Evolutionary conservation across 2,113 vertebrate species (phyloP).

Genomic region (Neodontobutis hainanensis): DNA sequence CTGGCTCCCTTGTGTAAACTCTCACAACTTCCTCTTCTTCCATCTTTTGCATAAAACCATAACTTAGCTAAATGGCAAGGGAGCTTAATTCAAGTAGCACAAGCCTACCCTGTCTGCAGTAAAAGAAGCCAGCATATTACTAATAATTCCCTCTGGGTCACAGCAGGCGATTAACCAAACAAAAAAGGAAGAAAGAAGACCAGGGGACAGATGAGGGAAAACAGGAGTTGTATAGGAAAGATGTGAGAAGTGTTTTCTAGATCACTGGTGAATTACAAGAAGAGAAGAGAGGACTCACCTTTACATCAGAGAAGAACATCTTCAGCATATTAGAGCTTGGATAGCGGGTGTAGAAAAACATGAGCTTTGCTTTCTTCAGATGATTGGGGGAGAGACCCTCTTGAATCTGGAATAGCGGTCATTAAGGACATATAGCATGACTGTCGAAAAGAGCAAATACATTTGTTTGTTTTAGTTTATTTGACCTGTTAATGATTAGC

Average conservation of each 20-base stretch:
- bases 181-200: constrained; percentile 23
- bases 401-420: constrained; percentile 82
- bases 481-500: constrained; percentile 22
- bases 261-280: neutral
- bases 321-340: constrained; percentile 99
- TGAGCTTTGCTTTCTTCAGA: constrained; percentile 99
- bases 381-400: constrained; percentile 98
- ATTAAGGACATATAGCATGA: constrained; percentile 85
- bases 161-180: constrained; percentile 10
- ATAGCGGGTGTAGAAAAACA: constrained; percentile 99
- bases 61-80: constrained; percentile 34
- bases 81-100: constrained; percentile 29
- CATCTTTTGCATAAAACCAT: constrained; percentile 69
- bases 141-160: constrained; percentile 35
- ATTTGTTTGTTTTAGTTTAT: constrained; percentile 1
- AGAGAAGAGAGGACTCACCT: constrained; percentile 82
- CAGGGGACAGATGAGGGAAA: constrained; percentile 76
- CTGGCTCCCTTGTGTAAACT: constrained; percentile 51
- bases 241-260: neutral
- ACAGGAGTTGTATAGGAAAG: neutral
- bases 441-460: constrained; percentile 16
- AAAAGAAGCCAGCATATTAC: constrained; percentile 30
- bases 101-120: constrained; percentile 16
- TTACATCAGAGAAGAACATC: constrained; percentile 98
- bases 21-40: constrained; percentile 65